Conservation (phyloP, 2,797 vertebrate genomes). For the Astyanax mexicanus region DNA sequence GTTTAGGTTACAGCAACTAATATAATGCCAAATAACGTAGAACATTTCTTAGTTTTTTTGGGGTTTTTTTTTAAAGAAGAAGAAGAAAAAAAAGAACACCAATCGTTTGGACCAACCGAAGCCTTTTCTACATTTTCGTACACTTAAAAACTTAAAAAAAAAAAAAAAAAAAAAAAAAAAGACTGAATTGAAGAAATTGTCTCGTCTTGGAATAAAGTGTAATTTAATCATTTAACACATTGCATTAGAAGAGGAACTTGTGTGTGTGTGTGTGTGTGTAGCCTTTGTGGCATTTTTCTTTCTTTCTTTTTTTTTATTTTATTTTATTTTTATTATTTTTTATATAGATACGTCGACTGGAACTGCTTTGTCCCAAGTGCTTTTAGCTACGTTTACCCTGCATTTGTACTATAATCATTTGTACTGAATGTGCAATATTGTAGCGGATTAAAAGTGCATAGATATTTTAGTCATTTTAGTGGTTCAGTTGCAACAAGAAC, state of each 20-base stretch:
- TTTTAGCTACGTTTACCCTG: slow-evolving; percentile 41
- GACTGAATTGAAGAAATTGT: slow-evolving; percentile 10
- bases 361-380: not conserved
- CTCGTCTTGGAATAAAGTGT: not conserved
- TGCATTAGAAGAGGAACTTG: slow-evolving; percentile 26
- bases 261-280: too few relatives aligned
- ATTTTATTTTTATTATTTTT: too few relatives aligned
- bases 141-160: too few relatives aligned
- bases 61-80: too few relatives aligned
- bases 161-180: too few relatives aligned
- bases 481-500: slow-evolving; percentile 30
- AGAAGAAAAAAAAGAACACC: not conserved
- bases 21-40: slow-evolving; percentile 37
- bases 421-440: slow-evolving; percentile 61
- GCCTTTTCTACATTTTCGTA: not conserved
- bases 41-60: slow-evolving; percentile 20
- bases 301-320: too few relatives aligned
- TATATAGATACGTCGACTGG: not conserved
- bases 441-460: slow-evolving; percentile 21
- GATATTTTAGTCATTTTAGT: slow-evolving; percentile 31
- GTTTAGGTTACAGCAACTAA: slow-evolving; percentile 32
- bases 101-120: slow-evolving; percentile 35
- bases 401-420: slow-evolving; percentile 62
- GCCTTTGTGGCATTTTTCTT: not conserved
- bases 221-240: slow-evolving; percentile 14